Base-by-base conservation (phyloP, 2,888 invertebrate species). In the Pterobdella sp. region DNA sequence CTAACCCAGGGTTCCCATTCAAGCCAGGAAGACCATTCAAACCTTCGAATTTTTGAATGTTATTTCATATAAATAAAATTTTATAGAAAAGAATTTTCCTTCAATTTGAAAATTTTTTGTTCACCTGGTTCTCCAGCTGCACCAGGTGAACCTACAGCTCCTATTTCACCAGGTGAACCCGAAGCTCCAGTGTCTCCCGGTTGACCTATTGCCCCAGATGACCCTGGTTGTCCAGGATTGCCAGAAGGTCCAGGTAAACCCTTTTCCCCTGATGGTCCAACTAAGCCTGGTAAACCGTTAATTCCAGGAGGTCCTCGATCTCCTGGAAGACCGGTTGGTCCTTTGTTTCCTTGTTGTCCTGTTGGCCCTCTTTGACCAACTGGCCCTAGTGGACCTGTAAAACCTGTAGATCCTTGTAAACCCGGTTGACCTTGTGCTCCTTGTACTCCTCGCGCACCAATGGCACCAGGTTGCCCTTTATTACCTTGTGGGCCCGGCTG, bases 201-300 rank as follows among this genome's bases (percentile, higher is more conserved):
- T 37, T 26, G 0, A 34, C 77, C 77, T n/a, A 52, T 34, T 34
- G 63, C 65, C 31, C 76, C 76, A 29, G 71, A 52, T 10, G 42
- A 49, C 1, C 76, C 76, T 31, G 56, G 60, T 32, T 49, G 42
- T 70, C 76, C 76, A 34, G 72, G 69, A 63, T 63, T 10, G 4
- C 76, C 76, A 31, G 49, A 37, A 34, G 66, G 52, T 29, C 74
- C 73, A 29, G 73, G 63, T 77, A 77, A 32, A 78, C 80, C 76
- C 34, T 68, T 31, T 22, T 34, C 42, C 18, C 76, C 76, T 34
- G 49, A 14, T 65, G 42, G 74, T 63, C 76, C 76, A 26, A 68
- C 29, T 4, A 56, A 31, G 49, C 76, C 75, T 31, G 73, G 32
- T 42, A 52, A 22, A 42, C 75, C 75, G 26, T 3, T 49, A 49